phyloP scores from a whole-genome alignment of 1,140 invertebrate genomes.

The Spodoptera frugiperda region DNA sequence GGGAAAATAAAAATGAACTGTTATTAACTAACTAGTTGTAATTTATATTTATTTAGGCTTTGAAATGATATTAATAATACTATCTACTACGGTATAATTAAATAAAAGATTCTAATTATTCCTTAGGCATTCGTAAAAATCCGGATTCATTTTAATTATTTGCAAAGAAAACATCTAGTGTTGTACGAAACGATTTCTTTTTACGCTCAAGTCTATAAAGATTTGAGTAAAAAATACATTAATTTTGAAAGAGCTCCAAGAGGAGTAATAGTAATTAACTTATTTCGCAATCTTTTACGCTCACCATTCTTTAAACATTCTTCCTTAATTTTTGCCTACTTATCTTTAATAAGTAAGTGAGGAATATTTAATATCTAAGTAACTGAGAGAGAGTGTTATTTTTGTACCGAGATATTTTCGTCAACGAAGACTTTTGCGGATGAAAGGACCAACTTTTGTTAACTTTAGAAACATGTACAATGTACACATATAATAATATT shows the following conservation, averaged over 20 bases:
- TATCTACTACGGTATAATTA: too few relatives aligned
- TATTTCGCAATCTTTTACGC: constrained; percentile 27
- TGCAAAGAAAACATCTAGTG: background rate
- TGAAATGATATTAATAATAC: too few relatives aligned
- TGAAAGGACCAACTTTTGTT: background rate
- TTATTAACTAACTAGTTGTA: too few relatives aligned
- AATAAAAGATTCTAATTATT: too few relatives aligned
- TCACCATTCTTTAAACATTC: constrained; percentile 7
- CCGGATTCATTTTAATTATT: background rate
- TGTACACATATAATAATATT: background rate
- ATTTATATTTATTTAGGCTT: too few relatives aligned
- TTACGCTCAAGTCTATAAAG: constrained; percentile 4
- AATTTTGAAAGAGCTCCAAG: constrained; percentile 13
- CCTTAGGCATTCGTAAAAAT: background rate
- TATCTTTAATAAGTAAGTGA: constrained; percentile 30
- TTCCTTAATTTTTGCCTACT: constrained; percentile 3
- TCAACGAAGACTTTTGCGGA: background rate
- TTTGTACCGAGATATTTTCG: background rate
- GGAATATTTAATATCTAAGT: constrained; percentile 4
- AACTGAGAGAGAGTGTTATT: background rate
- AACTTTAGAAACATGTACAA: too few relatives aligned
- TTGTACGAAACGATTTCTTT: background rate
- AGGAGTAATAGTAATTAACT: constrained; percentile 28
- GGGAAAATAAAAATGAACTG: too few relatives aligned
- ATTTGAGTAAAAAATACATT: constrained; percentile 17